A percentile compares a stretch with the other conserved stretches of the same genome.
Conservation (phyloP, 2,113 vertebrate species). For the Sinocyclocheilus anophthalmus region DNA sequence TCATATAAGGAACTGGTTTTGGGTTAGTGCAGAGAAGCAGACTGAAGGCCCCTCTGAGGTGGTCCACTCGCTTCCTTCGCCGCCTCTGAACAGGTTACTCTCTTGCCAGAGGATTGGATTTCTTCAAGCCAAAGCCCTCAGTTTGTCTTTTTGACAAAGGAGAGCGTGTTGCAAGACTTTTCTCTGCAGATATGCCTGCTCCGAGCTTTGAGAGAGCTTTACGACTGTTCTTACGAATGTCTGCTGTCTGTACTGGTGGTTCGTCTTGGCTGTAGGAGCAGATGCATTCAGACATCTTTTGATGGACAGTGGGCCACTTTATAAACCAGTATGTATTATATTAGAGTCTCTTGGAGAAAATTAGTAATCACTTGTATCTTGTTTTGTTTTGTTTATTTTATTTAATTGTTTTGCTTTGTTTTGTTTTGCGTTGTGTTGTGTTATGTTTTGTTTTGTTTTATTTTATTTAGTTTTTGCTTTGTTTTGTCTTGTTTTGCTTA, state of each 20-base stretch:
- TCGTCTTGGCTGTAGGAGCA: not conserved
- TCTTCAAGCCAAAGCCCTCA: constrained; percentile 19
- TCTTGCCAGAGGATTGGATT: constrained; percentile 42
- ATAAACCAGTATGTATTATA: not conserved
- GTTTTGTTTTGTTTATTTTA: not conserved
- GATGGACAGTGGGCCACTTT: not conserved
- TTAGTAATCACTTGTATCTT: not conserved
- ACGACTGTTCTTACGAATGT: not conserved
- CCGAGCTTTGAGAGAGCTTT: constrained; percentile 12
- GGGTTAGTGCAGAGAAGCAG: constrained; percentile 24
- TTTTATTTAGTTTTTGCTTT: too few species aligned
- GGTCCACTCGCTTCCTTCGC: constrained; percentile 31
- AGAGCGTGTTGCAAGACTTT: not conserved
- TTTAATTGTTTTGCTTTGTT: too few species aligned
- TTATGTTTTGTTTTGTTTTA: too few species aligned
- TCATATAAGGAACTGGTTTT: not conserved
- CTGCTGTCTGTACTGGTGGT: not conserved
- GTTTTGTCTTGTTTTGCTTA: too few species aligned
- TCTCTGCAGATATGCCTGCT: not conserved
- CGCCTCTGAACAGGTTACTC: constrained; percentile 52
- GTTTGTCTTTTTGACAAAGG: constrained; percentile 26
- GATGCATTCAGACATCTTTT: not conserved
- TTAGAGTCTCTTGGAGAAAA: not conserved
- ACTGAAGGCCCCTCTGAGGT: constrained; percentile 6
- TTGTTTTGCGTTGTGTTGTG: not conserved